These are phyloP conservation scores for Anarrhichthys ocellatus DNA, from an alignment of 2,113 vertebrate species.

Conservation along the genomic window DNA sequence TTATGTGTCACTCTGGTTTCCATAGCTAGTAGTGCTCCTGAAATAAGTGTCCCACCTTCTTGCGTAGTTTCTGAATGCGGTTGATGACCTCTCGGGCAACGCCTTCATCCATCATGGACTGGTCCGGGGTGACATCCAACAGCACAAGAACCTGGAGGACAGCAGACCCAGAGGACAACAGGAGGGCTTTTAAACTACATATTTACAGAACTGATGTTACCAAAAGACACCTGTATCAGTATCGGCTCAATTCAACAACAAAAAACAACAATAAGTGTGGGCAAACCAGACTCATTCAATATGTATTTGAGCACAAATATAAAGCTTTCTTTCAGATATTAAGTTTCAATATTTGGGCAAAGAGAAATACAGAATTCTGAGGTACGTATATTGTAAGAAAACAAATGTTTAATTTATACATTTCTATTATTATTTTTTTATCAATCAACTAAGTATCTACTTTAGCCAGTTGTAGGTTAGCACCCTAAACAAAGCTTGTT, in stretches of 20 bases:
- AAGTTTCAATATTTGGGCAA: neutral
- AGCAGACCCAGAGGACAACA: slow-evolving; percentile 78
- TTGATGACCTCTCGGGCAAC: slow-evolving; percentile 98
- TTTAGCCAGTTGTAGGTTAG: neutral
- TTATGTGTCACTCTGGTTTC: slow-evolving; percentile 52
- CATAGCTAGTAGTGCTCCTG: slow-evolving; percentile 28
- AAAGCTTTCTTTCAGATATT: neutral
- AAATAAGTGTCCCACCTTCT: slow-evolving; percentile 88
- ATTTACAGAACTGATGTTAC: neutral
- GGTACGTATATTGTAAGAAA: neutral
- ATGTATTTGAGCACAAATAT: neutral
- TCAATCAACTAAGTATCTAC: neutral
- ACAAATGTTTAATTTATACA: neutral
- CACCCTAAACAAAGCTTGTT: neutral
- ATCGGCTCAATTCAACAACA: no score
- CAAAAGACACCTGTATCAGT: no score
- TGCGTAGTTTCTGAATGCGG: slow-evolving; percentile 98
- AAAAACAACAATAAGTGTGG: no score
- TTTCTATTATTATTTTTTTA: neutral
- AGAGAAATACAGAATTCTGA: neutral
- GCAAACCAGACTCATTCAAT: neutral
- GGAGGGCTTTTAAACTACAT: neutral
- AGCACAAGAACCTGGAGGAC: slow-evolving; percentile 89
- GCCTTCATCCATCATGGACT: slow-evolving; percentile 96
- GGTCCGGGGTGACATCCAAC: slow-evolving; percentile 93